Evolutionary conservation across 2,888 invertebrate species (phyloP), one percentile per base, ranked within the genome.

Genomic region (Gerris lacustris): DNA sequence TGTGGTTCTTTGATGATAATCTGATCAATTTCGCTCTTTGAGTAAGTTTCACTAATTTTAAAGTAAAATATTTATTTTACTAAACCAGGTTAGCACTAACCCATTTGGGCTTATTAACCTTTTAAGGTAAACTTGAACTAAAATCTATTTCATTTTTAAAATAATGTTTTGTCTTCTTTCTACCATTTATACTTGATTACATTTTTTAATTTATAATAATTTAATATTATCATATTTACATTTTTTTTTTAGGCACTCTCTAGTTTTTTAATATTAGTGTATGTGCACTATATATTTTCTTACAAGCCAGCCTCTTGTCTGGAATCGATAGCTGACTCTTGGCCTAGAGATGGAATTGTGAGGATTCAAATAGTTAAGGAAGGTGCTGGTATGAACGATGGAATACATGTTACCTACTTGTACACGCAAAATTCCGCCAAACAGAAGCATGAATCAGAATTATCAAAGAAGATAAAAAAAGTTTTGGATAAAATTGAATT

Each of bases 301-400:
- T 87, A 92, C 78, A 88, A 93, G 73, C 96, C 97, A 6, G 92
- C 94, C 70, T 94, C 94, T 77, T 99, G 99, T 80, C 84, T 99
- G 76, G 89, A 93, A 79, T 89, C 92, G 80, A 87, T 96, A 47
- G 87, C 90, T 79, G 86, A 90, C 75, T 87, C 89, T 11, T 99
- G 98, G 98, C 97, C 98, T 0, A 84, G 94, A 73, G 93, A 96
- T 81, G 98, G 98, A 6, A 94, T 99, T 75, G 83, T 99, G 18
- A 83, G 96, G 74, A 94, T 96, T 15, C 96, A 96, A 82, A 92
- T 96, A 77, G 81, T 90, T 70, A 82, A 87, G 75, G 88, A 88
- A 79, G 86, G 86, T 15, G 84, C 84, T 5, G 85, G 87, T 70
- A 15, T 72, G n/a, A 15, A 66, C 66, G 43, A 63, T 68, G 55